Conservation (phyloP, 2,797 vertebrate species). For the Squalus acanthias region DNA sequence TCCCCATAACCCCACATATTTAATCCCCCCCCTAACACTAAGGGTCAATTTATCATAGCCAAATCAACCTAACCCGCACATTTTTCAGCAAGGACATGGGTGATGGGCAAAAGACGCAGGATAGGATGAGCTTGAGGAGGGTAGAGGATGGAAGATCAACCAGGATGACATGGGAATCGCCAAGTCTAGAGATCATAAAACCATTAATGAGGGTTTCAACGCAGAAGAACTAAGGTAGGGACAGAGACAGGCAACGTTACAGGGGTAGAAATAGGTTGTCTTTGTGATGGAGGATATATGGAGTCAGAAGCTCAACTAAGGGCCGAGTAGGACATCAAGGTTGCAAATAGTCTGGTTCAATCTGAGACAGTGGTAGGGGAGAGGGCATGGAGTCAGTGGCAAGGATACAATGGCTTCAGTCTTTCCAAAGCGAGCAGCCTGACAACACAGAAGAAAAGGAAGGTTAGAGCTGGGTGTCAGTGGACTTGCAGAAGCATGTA, state of each 20-base stretch:
- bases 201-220: background rate
- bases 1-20: no score
- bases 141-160: background rate
- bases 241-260: background rate
- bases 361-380: no score
- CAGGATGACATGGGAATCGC: background rate
- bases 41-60: no score
- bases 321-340: background rate
- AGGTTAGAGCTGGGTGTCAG: no score
- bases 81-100: background rate
- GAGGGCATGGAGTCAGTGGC: no score
- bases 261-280: background rate
- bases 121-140: background rate
- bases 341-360: background rate
- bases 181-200: background rate
- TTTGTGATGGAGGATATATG: background rate
- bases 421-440: no score
- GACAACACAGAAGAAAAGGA: no score
- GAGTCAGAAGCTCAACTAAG: background rate
- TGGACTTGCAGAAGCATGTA: no score
- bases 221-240: background rate
- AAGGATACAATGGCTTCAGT: no score
- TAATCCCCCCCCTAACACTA: no score
- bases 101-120: background rate
- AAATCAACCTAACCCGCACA: no score